Conservation (phyloP, 2,797 vertebrate genomes). For the Rhynchotus rufescens region DNA sequence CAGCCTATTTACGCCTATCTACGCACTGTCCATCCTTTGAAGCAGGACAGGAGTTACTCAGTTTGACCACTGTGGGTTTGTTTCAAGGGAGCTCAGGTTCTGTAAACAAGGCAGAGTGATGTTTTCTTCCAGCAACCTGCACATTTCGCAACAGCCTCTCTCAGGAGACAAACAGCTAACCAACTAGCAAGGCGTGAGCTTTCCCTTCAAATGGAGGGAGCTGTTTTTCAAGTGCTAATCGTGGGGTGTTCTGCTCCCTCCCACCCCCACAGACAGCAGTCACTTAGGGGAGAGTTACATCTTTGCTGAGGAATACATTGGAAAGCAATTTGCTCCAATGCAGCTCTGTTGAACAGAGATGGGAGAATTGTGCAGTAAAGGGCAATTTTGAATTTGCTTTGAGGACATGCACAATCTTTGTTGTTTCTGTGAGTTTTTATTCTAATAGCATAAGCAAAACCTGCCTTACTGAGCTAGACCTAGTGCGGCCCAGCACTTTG, state of each 20-base stretch:
- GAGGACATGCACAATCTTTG: not conserved
- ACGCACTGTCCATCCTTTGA: not conserved
- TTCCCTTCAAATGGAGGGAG: not conserved
- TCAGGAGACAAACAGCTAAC: constrained; percentile 17
- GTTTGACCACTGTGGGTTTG: not conserved
- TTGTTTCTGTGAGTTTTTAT: not conserved
- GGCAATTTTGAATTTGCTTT: not conserved
- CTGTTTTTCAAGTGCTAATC: not conserved
- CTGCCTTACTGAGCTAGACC: not conserved
- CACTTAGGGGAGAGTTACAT: not conserved
- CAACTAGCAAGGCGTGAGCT: not conserved
- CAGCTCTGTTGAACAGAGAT: not conserved
- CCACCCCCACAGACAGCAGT: not conserved
- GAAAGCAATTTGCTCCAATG: not conserved
- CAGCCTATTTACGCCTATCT: not conserved
- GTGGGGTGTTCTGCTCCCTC: not conserved
- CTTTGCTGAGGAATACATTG: not conserved
- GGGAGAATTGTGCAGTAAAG: not conserved
- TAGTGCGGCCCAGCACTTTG: accelerated
- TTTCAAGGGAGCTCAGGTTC: constrained; percentile 1
- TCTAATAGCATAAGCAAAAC: not conserved
- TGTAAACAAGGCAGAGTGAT: constrained; percentile 33
- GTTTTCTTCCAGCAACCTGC: constrained; percentile 37
- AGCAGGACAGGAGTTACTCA: constrained; percentile 13
- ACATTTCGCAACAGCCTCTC: constrained; percentile 29